Evolutionary conservation across 53 echinoderm and acorn worm species (phyloP), one percentile per base, ranked within the genome.

Genomic region (Henricia sp.): DNA sequence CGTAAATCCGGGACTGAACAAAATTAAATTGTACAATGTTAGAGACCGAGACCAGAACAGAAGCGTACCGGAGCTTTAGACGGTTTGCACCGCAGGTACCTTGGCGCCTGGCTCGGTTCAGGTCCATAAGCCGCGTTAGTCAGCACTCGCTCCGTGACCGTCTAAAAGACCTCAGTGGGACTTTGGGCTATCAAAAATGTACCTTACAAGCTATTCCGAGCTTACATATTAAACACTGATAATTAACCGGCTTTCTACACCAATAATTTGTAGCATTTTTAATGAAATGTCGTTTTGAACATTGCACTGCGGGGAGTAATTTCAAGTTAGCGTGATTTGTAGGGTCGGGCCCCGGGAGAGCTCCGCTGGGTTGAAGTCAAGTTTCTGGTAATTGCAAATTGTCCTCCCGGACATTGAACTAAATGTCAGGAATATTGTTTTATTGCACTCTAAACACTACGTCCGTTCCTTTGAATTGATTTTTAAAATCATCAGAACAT

Each of bases 181-280:
- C n/a, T n/a, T n/a, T n/a, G n/a, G 77, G 75, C 40, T 50, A 1
- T 56, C 6, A 56, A 50, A 53, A 74, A 74, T 5, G 20, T 20
- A 4, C 76, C 3, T 3, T 1, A 23, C 8, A 37, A 37, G 30
- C 36, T 26, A 24, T 23, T 40, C 56, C 55, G 37, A 74, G 55
- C 28, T 13, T 37, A 10, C 17, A 50, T 34, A 37, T 74, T 46
- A 55, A 77, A 44, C 29, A 60, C 77, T 43, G 59, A 77, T 77
- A 77, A 77, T 77, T 77, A 77, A 57, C 23, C 27, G 77, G 77
- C 77, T 77, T 77, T 77, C 77, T 53, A 41, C 77, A 58, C 59
- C 77, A 43, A 59, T 77, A 59, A 59, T 43, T 55, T 23, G 27
- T 13, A 36, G 77, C 53, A 59, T 37, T 77, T 59, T 59, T 77